Base-by-base conservation (phyloP, 1,140 invertebrate genomes). In the Eufriesea mexicana region DNA sequence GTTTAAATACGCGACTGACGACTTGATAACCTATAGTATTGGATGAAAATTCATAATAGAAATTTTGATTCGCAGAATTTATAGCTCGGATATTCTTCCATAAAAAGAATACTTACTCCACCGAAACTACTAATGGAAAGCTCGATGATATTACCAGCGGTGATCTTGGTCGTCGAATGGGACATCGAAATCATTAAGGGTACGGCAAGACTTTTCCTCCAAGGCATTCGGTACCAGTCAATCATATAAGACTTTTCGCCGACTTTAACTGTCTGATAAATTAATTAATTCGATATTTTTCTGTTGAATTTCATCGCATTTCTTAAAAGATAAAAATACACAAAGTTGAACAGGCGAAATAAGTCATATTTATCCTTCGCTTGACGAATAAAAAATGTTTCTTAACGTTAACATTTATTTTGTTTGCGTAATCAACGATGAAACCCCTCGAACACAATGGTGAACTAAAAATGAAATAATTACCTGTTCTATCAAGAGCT, bases 111-210 rank as follows among this genome's bases (percentile, higher is more conserved):
- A 87, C 89, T 76, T 88, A 90, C 91, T 12, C 84, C 74, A 49
- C 84, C 86, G 83, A 92, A 92, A 59, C 83, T 89, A 23, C 66
- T 80, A 12, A 91, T 61, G 0, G 90, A 91, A 14, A 90, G 42
- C 14, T 87, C 79, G 2, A 84, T 77, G 42, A 91, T 84, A 80
- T 79, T 89, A 82, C 90, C 89, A 57, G 90, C 90, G 7, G 90
- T 90, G 28, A 91, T 81, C 49, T 82, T 86, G 54, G 82, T 85
- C 0, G 85, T 49, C 0, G 68, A 84, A 49, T 86, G 89, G 0
- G 90, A 88, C 79, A 91, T 92, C 12, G 84, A 76, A 8, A 91
- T 83, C 25, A 92, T 83, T 25, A 91, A 66, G 68, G 90, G 83
- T 23, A 91, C 18, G n/a, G 45, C 64, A 12, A 73, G 79, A 45